Percentiles rank a stretch among this genome's conserved stretches.
Conservation (phyloP, 1,140 invertebrate species). For the Heliconius nattereri region DNA sequence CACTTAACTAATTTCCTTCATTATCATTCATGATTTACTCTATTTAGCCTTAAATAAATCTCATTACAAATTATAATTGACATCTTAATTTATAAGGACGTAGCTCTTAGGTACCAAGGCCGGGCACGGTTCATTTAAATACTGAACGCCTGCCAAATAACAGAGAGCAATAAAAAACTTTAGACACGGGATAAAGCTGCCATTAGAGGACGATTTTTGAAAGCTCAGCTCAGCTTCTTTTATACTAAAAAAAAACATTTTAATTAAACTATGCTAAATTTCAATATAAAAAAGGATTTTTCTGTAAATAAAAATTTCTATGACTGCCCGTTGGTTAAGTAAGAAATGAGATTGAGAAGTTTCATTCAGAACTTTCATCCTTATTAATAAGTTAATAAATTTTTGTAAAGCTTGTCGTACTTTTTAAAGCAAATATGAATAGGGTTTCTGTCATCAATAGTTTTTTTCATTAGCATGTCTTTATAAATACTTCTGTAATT, state of each 20-base stretch:
- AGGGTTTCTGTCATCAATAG: neutral
- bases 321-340: neutral
- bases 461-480: too few species aligned
- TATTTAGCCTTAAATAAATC: conserved; percentile 1
- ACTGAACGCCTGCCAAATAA: conserved; percentile 26
- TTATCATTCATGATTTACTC: neutral
- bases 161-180: conserved; percentile 21
- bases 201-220: conserved; percentile 18
- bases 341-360: neutral
- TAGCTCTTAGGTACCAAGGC: neutral
- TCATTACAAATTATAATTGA: conserved; percentile 22
- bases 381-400: neutral
- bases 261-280: neutral
- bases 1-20: neutral
- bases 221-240: neutral
- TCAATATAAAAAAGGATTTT: neutral
- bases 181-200: conserved; percentile 20
- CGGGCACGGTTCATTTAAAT: conserved; percentile 25
- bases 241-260: neutral
- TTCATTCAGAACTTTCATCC: neutral
- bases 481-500: too few species aligned
- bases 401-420: neutral
- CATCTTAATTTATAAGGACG: conserved; percentile 27
- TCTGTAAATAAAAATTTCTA: neutral
- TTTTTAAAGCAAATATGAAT: neutral